Percentiles rank a stretch among this genome's conserved stretches.
These are phyloP conservation scores for Drosophila sp. DNA, from an alignment of 1,140 invertebrate species.

Conservation along the genomic window DNA sequence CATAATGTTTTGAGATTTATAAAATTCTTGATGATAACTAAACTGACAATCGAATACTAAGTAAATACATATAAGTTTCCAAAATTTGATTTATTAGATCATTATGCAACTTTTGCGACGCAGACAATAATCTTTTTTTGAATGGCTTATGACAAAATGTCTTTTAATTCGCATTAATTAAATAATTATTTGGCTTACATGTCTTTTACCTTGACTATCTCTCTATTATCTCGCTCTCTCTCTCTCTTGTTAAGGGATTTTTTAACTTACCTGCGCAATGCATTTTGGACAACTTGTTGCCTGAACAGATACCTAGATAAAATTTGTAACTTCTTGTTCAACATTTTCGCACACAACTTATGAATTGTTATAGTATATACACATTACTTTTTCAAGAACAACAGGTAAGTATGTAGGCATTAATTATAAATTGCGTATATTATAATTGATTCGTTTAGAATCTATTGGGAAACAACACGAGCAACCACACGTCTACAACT, in stretches of 20 bases:
- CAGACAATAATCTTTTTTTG: too few relatives aligned
- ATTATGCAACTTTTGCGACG: slow-evolving; percentile 20
- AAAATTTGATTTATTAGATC: slow-evolving; percentile 2
- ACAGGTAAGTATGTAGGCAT: not conserved
- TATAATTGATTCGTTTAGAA: not conserved
- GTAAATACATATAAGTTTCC: not conserved
- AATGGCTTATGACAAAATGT: too few relatives aligned
- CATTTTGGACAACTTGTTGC: slow-evolving; percentile 20
- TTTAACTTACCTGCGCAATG: slow-evolving; percentile 54
- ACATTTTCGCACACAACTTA: slow-evolving; percentile 33
- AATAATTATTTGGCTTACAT: too few relatives aligned
- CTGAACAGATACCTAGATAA: slow-evolving; percentile 43
- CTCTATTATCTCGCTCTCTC: too few relatives aligned
- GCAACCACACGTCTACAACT: slow-evolving; percentile 42
- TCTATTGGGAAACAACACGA: not conserved
- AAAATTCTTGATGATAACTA: too few relatives aligned
- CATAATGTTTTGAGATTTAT: too few relatives aligned
- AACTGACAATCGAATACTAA: too few relatives aligned
- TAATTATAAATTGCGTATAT: not conserved
- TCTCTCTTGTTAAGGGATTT: too few relatives aligned
- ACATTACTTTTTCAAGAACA: slow-evolving; percentile 8
- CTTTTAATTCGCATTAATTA: too few relatives aligned
- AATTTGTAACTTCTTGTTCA: slow-evolving; percentile 56
- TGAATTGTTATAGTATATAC: not conserved
- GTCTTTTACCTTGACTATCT: too few relatives aligned